Conservation (phyloP, 2,888 invertebrate genomes). For the Mystacides longicornis region DNA sequence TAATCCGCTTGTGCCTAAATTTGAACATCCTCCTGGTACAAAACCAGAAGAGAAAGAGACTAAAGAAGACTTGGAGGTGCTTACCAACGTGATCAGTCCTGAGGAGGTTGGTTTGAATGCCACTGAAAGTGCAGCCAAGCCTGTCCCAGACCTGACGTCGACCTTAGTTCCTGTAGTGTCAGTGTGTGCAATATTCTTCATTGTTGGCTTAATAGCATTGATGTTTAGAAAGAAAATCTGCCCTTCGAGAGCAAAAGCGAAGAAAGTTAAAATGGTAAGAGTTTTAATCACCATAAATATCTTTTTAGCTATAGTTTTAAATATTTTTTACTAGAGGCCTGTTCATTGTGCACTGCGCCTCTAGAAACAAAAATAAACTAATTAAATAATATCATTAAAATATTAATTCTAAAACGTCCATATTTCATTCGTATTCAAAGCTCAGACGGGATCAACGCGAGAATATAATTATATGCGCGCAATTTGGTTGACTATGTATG, state of each 20-base stretch:
- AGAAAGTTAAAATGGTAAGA: constrained; percentile 68
- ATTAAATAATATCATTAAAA: too few relatives aligned
- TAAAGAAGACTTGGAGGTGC: constrained; percentile 6
- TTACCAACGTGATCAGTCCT: constrained; percentile 24
- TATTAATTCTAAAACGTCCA: too few relatives aligned
- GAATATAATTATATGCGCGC: too few relatives aligned
- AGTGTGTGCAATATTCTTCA: constrained; percentile 60
- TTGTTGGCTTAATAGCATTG: constrained; percentile 58
- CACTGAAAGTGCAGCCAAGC: constrained; percentile 36
- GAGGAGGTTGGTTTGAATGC: constrained; percentile 14
- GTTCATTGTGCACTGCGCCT: too few relatives aligned
- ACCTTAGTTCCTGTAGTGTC: constrained; percentile 66
- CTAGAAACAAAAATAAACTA: too few relatives aligned
- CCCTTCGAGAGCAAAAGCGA: constrained; percentile 53
- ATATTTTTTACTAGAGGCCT: too few relatives aligned
- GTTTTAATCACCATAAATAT: too few relatives aligned
- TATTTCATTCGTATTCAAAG: too few relatives aligned
- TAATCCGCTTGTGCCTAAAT: constrained; percentile 19
- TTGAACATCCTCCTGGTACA: constrained; percentile 19
- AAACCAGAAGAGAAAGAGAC: constrained; percentile 10
- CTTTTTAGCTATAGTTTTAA: too few relatives aligned
- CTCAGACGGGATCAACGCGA: too few relatives aligned
- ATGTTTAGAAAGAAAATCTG: constrained; percentile 67
- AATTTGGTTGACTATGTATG: too few relatives aligned
- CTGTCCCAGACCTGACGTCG: constrained; percentile 49